These are phyloP conservation scores for Leuciscus idus DNA, from an alignment of 2,113 vertebrate genomes.

Conservation along the genomic window DNA sequence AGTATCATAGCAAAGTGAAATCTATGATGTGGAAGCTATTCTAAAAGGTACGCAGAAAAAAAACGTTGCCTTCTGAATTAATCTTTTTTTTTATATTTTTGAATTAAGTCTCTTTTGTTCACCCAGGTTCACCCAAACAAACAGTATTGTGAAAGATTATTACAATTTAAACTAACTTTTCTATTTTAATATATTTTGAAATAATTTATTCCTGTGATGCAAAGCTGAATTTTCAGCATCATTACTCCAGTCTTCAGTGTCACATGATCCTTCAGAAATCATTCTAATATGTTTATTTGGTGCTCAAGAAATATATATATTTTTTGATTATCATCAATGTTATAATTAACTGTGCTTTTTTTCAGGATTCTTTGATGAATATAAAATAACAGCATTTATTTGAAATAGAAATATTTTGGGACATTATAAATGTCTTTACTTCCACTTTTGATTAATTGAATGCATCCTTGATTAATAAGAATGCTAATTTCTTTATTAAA, in stretches of 20 bases:
- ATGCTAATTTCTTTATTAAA: too few species aligned
- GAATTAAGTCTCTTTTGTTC: too few species aligned
- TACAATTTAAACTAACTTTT: not conserved
- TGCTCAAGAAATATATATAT: not conserved
- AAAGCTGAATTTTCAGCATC: not conserved
- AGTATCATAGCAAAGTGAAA: not conserved
- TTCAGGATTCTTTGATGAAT: too few species aligned
- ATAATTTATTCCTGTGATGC: not conserved
- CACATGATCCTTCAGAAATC: not conserved
- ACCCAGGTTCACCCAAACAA: too few species aligned
- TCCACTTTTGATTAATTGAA: too few species aligned
- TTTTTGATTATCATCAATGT: not conserved
- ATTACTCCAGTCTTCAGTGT: not conserved
- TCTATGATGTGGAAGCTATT: not conserved
- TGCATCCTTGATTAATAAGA: too few species aligned
- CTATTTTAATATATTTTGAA: not conserved
- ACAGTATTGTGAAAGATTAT: too few species aligned
- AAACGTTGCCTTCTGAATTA: not conserved
- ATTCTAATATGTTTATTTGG: not conserved
- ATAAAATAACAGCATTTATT: too few species aligned
- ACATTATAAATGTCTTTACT: too few species aligned
- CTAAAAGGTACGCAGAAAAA: not conserved
- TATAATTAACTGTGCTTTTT: too few species aligned
- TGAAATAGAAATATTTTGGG: too few species aligned
- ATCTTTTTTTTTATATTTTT: too few species aligned